Evolutionary conservation across 1,140 invertebrate genomes (phyloP).

Genomic region (Caenorhabditis inopinata): DNA sequence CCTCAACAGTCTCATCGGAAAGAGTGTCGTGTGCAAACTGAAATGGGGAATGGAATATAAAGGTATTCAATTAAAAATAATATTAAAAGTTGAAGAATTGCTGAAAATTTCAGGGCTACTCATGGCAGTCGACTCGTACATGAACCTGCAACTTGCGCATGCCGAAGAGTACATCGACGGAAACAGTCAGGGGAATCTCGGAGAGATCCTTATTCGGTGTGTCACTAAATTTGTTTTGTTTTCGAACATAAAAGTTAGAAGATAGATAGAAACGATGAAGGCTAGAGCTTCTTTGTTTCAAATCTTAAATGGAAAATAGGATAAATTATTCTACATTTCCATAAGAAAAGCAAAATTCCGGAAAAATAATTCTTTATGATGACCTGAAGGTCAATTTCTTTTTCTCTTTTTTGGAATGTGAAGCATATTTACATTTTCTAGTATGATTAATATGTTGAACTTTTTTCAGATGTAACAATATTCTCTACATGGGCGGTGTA

Average conservation of each 20-base stretch:
- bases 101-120: constrained; percentile 71
- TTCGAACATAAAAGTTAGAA: too few species aligned
- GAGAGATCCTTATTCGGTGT: constrained; percentile 92
- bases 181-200: constrained; percentile 84
- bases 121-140: constrained; percentile 96
- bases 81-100: background rate
- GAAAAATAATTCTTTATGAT: too few species aligned
- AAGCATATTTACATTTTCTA: too few species aligned
- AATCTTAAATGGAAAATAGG: too few species aligned
- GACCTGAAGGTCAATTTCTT: too few species aligned
- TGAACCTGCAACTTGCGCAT: constrained; percentile 97
- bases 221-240: too few species aligned
- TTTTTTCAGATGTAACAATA: constrained; percentile 83
- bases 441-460: too few species aligned
- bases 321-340: too few species aligned
- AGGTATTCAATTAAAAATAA: constrained; percentile 70
- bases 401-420: too few species aligned
- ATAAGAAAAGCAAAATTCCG: too few species aligned
- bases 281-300: too few species aligned
- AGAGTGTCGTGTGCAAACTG: constrained; percentile 92
- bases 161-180: constrained; percentile 97
- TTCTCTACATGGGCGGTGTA: constrained; percentile 89
- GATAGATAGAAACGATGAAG: too few species aligned
- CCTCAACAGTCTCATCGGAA: constrained; percentile 93
- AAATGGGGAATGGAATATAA: constrained; percentile 99